Base-by-base conservation (phyloP, 2,888 invertebrate genomes). In the Acrobasis suavella region DNA sequence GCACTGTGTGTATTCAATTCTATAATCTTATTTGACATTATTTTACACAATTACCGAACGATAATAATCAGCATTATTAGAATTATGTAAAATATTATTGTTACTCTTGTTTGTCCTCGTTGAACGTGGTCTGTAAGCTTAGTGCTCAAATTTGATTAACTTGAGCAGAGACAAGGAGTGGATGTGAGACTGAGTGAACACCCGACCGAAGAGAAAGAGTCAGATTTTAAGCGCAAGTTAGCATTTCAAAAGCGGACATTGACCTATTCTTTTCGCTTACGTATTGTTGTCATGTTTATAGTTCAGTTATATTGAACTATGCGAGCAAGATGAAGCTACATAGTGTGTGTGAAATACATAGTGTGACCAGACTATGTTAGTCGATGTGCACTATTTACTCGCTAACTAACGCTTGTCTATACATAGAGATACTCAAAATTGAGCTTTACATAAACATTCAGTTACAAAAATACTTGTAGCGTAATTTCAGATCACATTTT, bases 1-100 rank as follows among this genome's bases (percentile, higher is more conserved):
- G 93, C 93, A 93, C 93, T 93, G 92, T 91, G 93, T 93, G 93
- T 93, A 86, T 89, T 90, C 89, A 81, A 75, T 74, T 87, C 83
- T 89, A 89, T 87, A 85, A 75, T 77, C 80, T 82, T 85, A 83
- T 83, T 78, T 82, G 81, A 84, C 80, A 86, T 80, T 80, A 76
- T 82, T 83, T 85, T 88, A 88, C 87, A 87, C 81, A 79, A 77
- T 75, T 81, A 78, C 76, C 74, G 77, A 85, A 81, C 76, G 71
- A 75, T 74, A 75, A 73, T 76, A 75, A 73, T 76, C 69, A 74
- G 67, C 71, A 69, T 72, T 72, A 76, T 75, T 73, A 76, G 72
- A 80, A 72, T 73, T 74, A 79, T 71, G 67, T 67, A 71, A 68
- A 71, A 69, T 68, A 67, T 67, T 67, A 70, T 69, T 69, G 64